Evolutionary conservation across 2,888 invertebrate genomes (phyloP), one percentile per base, ranked within the genome.

Genomic region (Drosophila percnosoma): DNA sequence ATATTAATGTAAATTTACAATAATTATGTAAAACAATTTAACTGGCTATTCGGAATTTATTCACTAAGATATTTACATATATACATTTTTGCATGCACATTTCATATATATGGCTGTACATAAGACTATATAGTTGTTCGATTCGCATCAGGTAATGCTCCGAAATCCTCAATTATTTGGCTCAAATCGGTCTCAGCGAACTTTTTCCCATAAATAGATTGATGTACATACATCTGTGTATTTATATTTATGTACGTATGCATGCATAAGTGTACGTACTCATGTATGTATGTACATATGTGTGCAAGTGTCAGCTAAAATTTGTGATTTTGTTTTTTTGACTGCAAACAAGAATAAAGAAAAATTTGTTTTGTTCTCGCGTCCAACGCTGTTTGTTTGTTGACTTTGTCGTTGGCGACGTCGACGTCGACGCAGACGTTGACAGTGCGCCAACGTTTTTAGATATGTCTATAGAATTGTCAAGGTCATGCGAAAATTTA

Each of bases 401-500:
- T 77, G 74, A 73, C 63, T 69, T 69, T 73, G 60, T 58, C 54
- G 62, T 45, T 64, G 71, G 7, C 42, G 34, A 33, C 58, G 45
- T 15, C 40, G 18, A 27, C 71, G 40, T 6, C 58, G 34, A 33
- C 45, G 67, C 8, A 55, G 36, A 15, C 68, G 52, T 13, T 51
- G 42, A 33, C 74, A 51, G 42, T 21, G 51, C 55, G 27, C 51
- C 34, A 49, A 45, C 53, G 66, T 64, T 63, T 65, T 78, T 60
- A 69, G 63, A 53, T 70, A 60, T 66, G 53, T 60, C 49, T 65
- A 75, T 62, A 79, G 52, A 64, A 67, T 55, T 66, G 68, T 78
- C 80, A 78, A 78, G 78, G 78, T 75, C 80, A 79, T 45, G 70
- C 61, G 79, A 79, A 78, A 71, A 61, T 61, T 63, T 51, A 24